A percentile compares a stretch with the other conserved stretches of the same genome.
phyloP scores from a whole-genome alignment of 2,888 invertebrate species.

The Cerastoderma edule region DNA sequence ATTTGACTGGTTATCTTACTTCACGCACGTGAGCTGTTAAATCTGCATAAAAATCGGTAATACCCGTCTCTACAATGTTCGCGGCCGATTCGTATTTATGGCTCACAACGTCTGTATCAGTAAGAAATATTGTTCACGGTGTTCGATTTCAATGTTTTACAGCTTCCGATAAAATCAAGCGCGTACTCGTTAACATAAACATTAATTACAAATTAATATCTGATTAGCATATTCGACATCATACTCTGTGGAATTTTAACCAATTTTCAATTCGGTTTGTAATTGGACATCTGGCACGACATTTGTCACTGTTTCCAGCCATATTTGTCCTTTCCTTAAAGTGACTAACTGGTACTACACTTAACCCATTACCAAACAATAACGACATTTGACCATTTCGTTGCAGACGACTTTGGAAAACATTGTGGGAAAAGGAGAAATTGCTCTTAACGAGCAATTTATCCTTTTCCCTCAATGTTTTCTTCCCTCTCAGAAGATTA shows the following conservation, averaged over 20 bases:
- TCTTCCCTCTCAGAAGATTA: too few species aligned
- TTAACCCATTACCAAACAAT: too few species aligned
- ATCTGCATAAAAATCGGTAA: constrained; percentile 24
- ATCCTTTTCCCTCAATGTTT: too few species aligned
- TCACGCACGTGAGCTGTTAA: constrained; percentile 9
- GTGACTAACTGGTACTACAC: too few species aligned
- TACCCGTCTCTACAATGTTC: constrained; percentile 1
- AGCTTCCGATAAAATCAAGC: background rate
- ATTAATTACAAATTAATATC: constrained; percentile 57
- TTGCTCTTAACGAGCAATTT: too few species aligned
- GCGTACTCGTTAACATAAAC: constrained; percentile 21
- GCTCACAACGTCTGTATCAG: constrained; percentile 9
- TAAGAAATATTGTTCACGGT: constrained; percentile 15
- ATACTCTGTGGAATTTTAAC: constrained; percentile 26
- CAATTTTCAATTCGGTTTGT: constrained; percentile 22
- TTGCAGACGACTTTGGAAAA: too few species aligned
- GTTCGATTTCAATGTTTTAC: constrained; percentile 12
- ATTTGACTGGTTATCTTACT: constrained; percentile 25
- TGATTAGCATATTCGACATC: constrained; percentile 46
- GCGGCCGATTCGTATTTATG: background rate
- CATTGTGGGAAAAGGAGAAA: too few species aligned
- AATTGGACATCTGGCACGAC: constrained; percentile 42
- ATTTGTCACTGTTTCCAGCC: constrained; percentile 39
- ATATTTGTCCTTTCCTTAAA: constrained; percentile 18
- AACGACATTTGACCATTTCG: too few species aligned